These are phyloP conservation scores for Todiramphus chloris DNA, from an alignment of 2,113 vertebrate genomes.

Conservation along the genomic window DNA sequence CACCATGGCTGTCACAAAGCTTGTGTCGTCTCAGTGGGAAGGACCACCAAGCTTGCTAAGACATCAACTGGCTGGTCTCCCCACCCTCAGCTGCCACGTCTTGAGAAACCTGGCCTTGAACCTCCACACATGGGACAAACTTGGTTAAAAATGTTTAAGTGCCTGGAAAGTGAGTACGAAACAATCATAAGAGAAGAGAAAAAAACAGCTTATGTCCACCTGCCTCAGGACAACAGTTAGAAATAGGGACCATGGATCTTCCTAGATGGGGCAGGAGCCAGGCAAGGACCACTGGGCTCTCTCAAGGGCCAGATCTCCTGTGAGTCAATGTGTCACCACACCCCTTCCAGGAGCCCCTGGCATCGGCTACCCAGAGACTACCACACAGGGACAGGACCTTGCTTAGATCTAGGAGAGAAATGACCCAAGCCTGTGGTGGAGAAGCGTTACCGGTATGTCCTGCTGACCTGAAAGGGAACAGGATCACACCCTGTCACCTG, in stretches of 20 bases:
- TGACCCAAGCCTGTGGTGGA: rapidly evolving
- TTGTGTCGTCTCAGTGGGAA: rapidly evolving
- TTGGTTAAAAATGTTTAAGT: background rate
- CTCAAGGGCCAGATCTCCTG: background rate
- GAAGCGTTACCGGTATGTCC: rapidly evolving
- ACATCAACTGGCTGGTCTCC: background rate
- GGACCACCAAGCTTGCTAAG: rapidly evolving
- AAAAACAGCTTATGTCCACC: background rate
- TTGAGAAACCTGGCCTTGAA: background rate
- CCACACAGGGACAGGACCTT: background rate
- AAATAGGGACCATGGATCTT: rapidly evolving
- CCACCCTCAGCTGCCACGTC: background rate
- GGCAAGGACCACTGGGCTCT: background rate
- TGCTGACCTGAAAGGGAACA: background rate
- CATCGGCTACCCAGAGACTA: background rate
- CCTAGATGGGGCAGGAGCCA: rapidly evolving
- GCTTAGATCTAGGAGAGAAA: background rate
- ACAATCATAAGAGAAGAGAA: background rate
- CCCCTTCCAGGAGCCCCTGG: background rate
- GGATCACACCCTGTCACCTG: background rate
- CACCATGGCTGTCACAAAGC: rapidly evolving
- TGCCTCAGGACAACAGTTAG: background rate
- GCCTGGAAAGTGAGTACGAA: background rate
- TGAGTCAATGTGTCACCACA: rapidly evolving
- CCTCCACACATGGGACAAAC: background rate